Conservation (phyloP, 2,888 invertebrate genomes). For the Oxystoma pomonae region DNA sequence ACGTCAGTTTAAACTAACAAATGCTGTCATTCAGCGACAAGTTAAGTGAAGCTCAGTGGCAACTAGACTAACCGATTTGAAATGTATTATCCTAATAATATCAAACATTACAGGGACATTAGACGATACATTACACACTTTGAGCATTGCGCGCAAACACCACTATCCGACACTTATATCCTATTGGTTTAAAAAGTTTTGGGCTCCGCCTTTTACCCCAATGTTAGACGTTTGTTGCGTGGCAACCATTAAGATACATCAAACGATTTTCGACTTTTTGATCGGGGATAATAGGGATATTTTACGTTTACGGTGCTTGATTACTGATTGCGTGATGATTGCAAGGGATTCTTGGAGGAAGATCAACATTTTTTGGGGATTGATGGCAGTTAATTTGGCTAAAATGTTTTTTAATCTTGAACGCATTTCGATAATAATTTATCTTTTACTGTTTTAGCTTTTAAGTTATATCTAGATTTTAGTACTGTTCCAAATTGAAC, state of each 20-base stretch:
- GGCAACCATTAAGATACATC: constrained; percentile 32
- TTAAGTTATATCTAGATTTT: too few species aligned
- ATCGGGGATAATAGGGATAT: constrained; percentile 10
- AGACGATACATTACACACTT: constrained; percentile 48
- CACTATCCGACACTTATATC: constrained; percentile 23
- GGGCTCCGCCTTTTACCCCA: constrained; percentile 37
- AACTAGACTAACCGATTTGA: constrained; percentile 48
- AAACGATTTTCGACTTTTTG: constrained; percentile 33
- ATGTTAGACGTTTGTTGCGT: constrained; percentile 33
- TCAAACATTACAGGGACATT: constrained; percentile 50
- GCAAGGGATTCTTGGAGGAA: background rate
- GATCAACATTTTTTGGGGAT: background rate
- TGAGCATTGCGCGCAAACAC: constrained; percentile 38
- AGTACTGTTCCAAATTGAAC: too few species aligned
- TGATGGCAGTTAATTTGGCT: background rate
- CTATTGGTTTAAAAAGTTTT: constrained; percentile 35
- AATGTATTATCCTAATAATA: constrained; percentile 51
- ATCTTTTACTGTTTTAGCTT: too few species aligned
- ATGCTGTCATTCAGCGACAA: constrained; percentile 5
- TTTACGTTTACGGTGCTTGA: background rate
- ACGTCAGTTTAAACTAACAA: background rate
- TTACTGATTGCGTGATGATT: background rate
- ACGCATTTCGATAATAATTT: too few species aligned
- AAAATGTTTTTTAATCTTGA: background rate
- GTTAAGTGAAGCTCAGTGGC: constrained; percentile 39